Evolutionary conservation across 1,140 invertebrate species (phyloP).

Genomic region (Rhizoglyphus robini): DNA sequence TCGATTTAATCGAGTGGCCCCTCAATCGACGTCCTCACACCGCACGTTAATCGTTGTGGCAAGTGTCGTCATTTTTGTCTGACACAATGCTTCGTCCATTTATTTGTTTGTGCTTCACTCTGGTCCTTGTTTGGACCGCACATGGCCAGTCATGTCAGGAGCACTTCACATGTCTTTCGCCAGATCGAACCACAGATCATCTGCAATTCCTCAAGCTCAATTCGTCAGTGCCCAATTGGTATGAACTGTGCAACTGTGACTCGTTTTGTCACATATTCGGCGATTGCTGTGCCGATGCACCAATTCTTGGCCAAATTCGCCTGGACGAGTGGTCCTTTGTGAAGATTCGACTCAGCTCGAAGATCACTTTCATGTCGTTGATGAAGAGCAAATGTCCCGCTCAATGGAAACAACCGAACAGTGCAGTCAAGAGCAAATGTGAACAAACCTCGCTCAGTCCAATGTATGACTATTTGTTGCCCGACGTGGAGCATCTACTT

Average conservation of each 20-base stretch:
- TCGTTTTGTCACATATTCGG: slow-evolving; percentile 2
- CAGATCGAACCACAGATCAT: not conserved
- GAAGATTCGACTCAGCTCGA: not conserved
- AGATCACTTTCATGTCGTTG: not conserved
- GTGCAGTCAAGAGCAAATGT: not conserved
- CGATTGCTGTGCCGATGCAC: slow-evolving; percentile 17
- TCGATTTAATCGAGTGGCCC: too few species aligned
- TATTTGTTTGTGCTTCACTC: not conserved
- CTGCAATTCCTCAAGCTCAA: not conserved
- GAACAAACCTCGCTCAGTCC: not conserved
- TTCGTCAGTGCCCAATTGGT: slow-evolving; percentile 13
- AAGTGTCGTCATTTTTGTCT: too few species aligned
- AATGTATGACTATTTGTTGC: slow-evolving; percentile 4
- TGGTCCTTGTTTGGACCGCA: not conserved
- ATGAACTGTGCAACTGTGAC: slow-evolving; percentile 18
- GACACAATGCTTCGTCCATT: not conserved
- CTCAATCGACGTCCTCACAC: too few species aligned
- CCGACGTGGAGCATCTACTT: slow-evolving; percentile 9
- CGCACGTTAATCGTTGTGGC: too few species aligned
- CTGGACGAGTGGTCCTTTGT: slow-evolving; percentile 14
- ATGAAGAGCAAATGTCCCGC: slow-evolving; percentile 17
- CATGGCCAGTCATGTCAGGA: not conserved
- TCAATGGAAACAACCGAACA: slow-evolving; percentile 1
- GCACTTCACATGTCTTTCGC: slow-evolving; percentile 6
- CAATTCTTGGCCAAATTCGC: not conserved